phyloP scores from a whole-genome alignment of 2,113 vertebrate species.

The Cephalopterus ornatus region DNA sequence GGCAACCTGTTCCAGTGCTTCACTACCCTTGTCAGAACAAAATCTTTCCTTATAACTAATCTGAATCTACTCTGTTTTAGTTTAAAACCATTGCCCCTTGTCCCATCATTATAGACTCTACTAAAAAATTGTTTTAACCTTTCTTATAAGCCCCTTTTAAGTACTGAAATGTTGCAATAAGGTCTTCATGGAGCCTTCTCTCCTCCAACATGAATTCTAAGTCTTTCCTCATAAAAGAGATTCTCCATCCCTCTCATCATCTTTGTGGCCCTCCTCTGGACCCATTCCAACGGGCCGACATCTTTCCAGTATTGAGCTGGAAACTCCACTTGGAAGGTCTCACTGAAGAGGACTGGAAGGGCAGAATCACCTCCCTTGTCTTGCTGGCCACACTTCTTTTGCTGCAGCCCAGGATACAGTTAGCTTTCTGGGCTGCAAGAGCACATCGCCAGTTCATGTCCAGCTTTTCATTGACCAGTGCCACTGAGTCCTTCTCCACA shows the following conservation, averaged over 20 bases:
- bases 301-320: not conserved
- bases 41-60: not conserved
- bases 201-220: not conserved
- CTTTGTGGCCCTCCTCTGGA: not conserved
- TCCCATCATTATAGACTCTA: accelerated
- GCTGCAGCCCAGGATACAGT: not conserved
- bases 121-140: not conserved
- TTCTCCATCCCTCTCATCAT: not conserved
- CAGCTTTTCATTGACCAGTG: no score
- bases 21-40: not conserved
- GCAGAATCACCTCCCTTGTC: not conserved
- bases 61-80: not conserved
- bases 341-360: not conserved
- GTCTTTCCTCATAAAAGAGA: not conserved
- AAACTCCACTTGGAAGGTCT: not conserved
- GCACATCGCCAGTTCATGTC: accelerated
- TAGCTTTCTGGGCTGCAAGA: not conserved
- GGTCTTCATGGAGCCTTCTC: accelerated
- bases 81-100: not conserved
- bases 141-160: not conserved
- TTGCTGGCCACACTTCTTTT: not conserved
- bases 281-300: accelerated
- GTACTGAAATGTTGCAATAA: not conserved
- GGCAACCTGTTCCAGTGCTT: not conserved
- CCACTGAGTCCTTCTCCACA: no score